These are phyloP conservation scores for Papilio aristodemus DNA, from an alignment of 1,140 invertebrate species.

Conservation along the genomic window DNA sequence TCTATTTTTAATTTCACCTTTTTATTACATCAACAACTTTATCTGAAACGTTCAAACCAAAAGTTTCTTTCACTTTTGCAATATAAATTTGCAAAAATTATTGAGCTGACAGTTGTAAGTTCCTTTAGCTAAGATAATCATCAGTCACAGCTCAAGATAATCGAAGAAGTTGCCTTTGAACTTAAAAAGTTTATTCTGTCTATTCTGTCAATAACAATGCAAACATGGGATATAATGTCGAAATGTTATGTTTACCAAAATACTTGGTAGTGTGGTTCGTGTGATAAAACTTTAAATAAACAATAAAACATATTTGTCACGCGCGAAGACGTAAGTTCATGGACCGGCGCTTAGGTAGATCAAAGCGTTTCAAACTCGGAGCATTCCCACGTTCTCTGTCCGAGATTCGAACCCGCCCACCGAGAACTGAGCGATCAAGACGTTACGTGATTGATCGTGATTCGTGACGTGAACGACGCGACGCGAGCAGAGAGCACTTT, in stretches of 20 bases:
- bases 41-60: no score
- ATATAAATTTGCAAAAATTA: no score
- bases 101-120: no score
- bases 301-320: slow-evolving; percentile 22
- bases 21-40: no score
- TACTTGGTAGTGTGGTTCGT: slow-evolving; percentile 5
- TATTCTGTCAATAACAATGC: no score
- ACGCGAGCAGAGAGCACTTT: slow-evolving; percentile 40
- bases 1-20: no score
- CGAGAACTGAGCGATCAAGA: slow-evolving; percentile 51
- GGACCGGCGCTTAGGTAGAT: slow-evolving; percentile 32
- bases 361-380: slow-evolving; percentile 32
- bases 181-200: no score
- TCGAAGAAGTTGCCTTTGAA: no score
- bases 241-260: slow-evolving; percentile 7
- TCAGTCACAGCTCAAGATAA: no score
- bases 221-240: not conserved
- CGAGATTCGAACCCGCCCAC: slow-evolving; percentile 42
- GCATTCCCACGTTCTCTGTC: slow-evolving; percentile 52
- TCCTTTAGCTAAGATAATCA: no score
- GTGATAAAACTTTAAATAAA: slow-evolving; percentile 21
- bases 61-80: no score
- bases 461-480: slow-evolving; percentile 44
- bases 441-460: slow-evolving; percentile 62
- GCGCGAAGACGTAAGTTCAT: slow-evolving; percentile 24